These are phyloP conservation scores for Drosophila pseudotalamancana DNA, from an alignment of 2,888 invertebrate genomes.

Conservation along the genomic window DNA sequence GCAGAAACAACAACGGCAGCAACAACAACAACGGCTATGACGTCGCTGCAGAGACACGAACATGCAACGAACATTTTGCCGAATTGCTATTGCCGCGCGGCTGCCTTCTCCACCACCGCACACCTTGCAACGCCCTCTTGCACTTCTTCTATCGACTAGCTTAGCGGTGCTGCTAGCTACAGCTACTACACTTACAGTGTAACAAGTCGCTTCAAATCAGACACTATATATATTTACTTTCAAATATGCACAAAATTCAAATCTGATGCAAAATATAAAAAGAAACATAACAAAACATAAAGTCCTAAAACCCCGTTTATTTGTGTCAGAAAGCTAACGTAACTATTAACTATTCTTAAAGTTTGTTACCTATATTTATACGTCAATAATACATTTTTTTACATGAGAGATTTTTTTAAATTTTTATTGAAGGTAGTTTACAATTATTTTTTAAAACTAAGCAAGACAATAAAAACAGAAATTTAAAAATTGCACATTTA, in stretches of 20 bases:
- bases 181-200: constrained; percentile 47
- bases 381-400: no score
- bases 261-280: neutral
- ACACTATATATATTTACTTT: neutral
- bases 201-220: neutral
- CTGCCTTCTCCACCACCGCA: constrained; percentile 30
- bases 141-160: constrained; percentile 57
- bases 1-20: constrained; percentile 36
- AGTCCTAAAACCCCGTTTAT: no score
- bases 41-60: constrained; percentile 42
- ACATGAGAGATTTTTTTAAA: no score
- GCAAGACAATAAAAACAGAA: no score
- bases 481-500: no score
- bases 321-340: no score
- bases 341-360: no score
- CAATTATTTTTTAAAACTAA: no score
- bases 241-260: neutral
- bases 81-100: constrained; percentile 47
- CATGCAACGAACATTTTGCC: constrained; percentile 71
- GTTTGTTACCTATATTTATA: no score
- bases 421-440: no score
- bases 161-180: constrained; percentile 49
- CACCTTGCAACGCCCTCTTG: constrained; percentile 56
- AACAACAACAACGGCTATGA: constrained; percentile 39
- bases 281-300: neutral